Evolutionary conservation across 2,888 invertebrate species (phyloP).

Genomic region (Steinernema hermaphroditum): DNA sequence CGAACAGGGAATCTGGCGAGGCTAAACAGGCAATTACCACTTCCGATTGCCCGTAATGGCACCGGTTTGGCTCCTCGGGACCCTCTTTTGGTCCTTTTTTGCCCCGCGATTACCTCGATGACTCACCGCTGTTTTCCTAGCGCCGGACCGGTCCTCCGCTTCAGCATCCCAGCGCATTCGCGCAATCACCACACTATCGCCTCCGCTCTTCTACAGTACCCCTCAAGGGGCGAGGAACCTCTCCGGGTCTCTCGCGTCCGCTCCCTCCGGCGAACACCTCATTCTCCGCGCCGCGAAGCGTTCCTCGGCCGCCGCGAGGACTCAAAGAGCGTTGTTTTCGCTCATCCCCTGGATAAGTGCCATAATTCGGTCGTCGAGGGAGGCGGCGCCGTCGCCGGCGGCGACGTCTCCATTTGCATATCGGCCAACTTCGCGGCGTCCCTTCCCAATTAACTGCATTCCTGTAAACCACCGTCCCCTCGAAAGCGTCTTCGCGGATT

Average conservation of each 20-base stretch:
- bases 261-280: too few relatives aligned
- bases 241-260: too few relatives aligned
- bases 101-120: constrained; percentile 12
- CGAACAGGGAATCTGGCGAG: too few relatives aligned
- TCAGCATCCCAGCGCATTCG: not conserved
- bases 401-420: constrained; percentile 8
- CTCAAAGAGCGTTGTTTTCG: not conserved
- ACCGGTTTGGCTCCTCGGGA: constrained; percentile 15
- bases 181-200: too few relatives aligned
- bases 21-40: too few relatives aligned
- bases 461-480: constrained; percentile 2
- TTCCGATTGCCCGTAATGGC: not conserved
- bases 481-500: not conserved
- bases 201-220: too few relatives aligned
- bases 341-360: constrained; percentile 17
- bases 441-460: constrained; percentile 11
- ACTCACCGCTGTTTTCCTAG: constrained; percentile 21
- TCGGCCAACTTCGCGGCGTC: not conserved
- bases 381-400: not conserved
- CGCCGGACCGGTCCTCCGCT: not conserved
- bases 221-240: too few relatives aligned
- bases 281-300: too few relatives aligned
- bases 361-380: constrained; percentile 16
- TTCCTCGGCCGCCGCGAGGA: not conserved
- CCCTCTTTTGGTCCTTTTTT: constrained; percentile 2